Percentiles rank a stretch among this genome's conserved stretches.
These are phyloP conservation scores for Python bivittatus DNA, from an alignment of 2,113 vertebrate species.

Conservation along the genomic window DNA sequence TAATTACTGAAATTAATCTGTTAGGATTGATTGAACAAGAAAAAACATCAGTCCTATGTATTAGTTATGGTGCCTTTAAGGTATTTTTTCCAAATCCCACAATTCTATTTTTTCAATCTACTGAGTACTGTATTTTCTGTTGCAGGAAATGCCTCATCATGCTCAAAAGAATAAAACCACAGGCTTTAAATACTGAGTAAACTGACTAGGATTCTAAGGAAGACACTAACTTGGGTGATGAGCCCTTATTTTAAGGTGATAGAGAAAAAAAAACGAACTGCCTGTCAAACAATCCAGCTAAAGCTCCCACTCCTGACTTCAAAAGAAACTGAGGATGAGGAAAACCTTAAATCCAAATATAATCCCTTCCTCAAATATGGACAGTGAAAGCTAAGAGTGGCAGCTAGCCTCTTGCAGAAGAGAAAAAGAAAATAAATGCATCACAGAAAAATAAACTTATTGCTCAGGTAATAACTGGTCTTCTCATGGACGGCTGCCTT, in stretches of 20 bases:
- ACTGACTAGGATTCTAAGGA: neutral
- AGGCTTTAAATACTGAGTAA: neutral
- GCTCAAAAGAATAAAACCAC: neutral
- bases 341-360: conserved; percentile 23
- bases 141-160: neutral
- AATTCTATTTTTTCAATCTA: neutral
- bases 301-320: conserved; percentile 5
- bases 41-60: neutral
- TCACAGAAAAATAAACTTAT: conserved; percentile 19
- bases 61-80: neutral
- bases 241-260: neutral
- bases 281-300: conserved; percentile 15
- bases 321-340: conserved; percentile 17
- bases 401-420: conserved; percentile 17
- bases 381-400: conserved; percentile 24
- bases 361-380: conserved; percentile 8
- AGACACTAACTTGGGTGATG: neutral
- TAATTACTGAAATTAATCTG: neutral
- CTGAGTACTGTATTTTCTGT: neutral
- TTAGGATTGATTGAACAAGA: neutral
- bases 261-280: neutral
- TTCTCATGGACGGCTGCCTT: conserved; percentile 5
- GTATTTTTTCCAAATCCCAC: neutral
- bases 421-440: conserved; percentile 22
- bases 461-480: conserved; percentile 5